Conservation (phyloP, 2,797 vertebrate species). For the Hyperoplus lanceolatus region DNA sequence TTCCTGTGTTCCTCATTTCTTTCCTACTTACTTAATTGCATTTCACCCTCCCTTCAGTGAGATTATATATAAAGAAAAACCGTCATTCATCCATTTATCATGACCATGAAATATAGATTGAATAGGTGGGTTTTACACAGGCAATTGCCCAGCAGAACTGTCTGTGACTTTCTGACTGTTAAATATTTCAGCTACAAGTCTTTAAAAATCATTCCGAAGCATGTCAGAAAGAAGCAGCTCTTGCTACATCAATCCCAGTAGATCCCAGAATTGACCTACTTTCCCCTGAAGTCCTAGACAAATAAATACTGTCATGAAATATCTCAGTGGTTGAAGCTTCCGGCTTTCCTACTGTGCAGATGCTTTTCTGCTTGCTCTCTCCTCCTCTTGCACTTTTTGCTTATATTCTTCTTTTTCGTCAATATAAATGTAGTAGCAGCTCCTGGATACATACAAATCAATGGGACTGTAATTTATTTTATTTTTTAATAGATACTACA, state of each 20-base stretch:
- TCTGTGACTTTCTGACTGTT: slow-evolving; percentile 62
- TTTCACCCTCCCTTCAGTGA: slow-evolving; percentile 21
- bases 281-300: neutral
- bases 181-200: slow-evolving; percentile 71
- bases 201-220: slow-evolving; percentile 58
- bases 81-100: slow-evolving; percentile 59
- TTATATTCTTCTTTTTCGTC: no score
- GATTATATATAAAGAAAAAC: slow-evolving; percentile 65
- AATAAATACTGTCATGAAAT: slow-evolving; percentile 9
- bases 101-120: slow-evolving; percentile 77
- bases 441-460: no score
- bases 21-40: slow-evolving; percentile 21
- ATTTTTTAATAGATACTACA: no score
- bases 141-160: slow-evolving; percentile 52
- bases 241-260: slow-evolving; percentile 26
- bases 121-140: slow-evolving; percentile 60
- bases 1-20: neutral
- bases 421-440: no score
- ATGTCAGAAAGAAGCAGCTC: slow-evolving; percentile 38
- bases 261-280: neutral
- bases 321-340: no score
- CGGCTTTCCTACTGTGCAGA: no score
- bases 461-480: no score
- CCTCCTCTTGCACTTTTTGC: no score
- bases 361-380: no score